Evolutionary conservation across 2,888 invertebrate species (phyloP).

Genomic region (Caprella mutica): DNA sequence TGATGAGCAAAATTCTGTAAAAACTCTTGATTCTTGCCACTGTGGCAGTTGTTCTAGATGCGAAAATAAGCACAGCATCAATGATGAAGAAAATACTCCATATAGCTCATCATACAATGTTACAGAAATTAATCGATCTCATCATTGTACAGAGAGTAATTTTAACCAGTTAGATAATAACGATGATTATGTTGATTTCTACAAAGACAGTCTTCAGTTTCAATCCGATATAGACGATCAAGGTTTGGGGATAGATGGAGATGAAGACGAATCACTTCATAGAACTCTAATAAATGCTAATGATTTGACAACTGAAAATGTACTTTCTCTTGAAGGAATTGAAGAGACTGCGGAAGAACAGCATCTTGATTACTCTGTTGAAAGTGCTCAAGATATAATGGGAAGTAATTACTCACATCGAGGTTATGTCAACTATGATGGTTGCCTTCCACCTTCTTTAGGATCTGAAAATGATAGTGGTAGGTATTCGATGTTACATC

Average conservation of each 20-base stretch:
- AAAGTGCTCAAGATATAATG: conserved; percentile 30
- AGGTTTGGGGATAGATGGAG: neutral
- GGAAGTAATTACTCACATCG: neutral
- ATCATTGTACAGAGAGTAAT: conserved; percentile 27
- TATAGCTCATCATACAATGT: too few species aligned
- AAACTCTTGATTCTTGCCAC: conserved; percentile 12
- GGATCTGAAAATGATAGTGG: conserved; percentile 45
- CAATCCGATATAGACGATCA: neutral
- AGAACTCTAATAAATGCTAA: neutral
- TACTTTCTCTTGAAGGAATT: too few species aligned
- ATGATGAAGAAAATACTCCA: conserved; percentile 1
- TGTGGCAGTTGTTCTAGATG: conserved; percentile 31
- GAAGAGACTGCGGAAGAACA: conserved; percentile 24
- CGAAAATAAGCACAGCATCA: conserved; percentile 11
- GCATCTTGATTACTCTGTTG: conserved; percentile 32
- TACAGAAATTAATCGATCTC: too few species aligned
- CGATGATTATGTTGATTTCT: conserved; percentile 33
- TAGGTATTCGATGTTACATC: conserved; percentile 16
- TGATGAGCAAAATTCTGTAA: conserved; percentile 16
- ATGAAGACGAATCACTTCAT: neutral
- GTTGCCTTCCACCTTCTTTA: conserved; percentile 8
- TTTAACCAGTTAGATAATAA: conserved; percentile 27
- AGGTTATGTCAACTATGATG: conserved; percentile 1
- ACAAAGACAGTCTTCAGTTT: conserved; percentile 20
- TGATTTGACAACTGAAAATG: too few species aligned